These are phyloP conservation scores for Clivina fossor DNA, from an alignment of 2,888 invertebrate genomes.

Conservation along the genomic window DNA sequence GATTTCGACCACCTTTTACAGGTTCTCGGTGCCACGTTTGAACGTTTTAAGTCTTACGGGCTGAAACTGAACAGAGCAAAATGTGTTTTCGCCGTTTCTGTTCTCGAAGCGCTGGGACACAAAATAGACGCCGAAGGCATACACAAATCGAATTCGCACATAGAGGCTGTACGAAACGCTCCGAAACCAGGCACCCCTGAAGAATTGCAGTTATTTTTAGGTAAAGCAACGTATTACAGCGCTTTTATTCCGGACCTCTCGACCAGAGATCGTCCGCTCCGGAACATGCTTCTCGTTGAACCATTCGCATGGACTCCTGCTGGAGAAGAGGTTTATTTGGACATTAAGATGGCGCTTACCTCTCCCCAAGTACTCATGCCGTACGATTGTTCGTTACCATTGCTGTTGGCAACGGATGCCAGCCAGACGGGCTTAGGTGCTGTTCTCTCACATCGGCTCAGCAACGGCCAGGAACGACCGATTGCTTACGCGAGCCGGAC, in stretches of 20 bases:
- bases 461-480: constrained; percentile 12
- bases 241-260: constrained; percentile 35
- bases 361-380: constrained; percentile 10
- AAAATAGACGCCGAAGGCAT: constrained; percentile 28
- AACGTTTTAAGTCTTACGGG: constrained; percentile 26
- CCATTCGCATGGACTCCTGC: constrained; percentile 30
- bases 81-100: constrained; percentile 19
- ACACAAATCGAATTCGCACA: constrained; percentile 29
- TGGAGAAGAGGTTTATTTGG: constrained; percentile 17
- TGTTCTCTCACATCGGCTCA: constrained; percentile 33
- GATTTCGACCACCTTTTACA: constrained; percentile 18
- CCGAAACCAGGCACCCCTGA: constrained; percentile 29
- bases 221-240: constrained; percentile 32
- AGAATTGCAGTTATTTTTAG: constrained; percentile 33
- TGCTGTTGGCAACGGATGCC: constrained; percentile 13
- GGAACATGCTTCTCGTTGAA: constrained; percentile 13
- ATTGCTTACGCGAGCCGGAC: constrained; percentile 34
- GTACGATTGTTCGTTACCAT: neutral
- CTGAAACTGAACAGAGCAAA: constrained; percentile 32
- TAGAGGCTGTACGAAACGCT: constrained; percentile 36
- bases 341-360: constrained; percentile 27
- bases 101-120: constrained; percentile 32
- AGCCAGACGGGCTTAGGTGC: constrained; percentile 32
- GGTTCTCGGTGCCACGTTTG: constrained; percentile 8
- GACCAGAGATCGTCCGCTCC: constrained; percentile 32